Evolutionary conservation across 2,888 invertebrate genomes (phyloP).

Genomic region (Geophilus truncorum): DNA sequence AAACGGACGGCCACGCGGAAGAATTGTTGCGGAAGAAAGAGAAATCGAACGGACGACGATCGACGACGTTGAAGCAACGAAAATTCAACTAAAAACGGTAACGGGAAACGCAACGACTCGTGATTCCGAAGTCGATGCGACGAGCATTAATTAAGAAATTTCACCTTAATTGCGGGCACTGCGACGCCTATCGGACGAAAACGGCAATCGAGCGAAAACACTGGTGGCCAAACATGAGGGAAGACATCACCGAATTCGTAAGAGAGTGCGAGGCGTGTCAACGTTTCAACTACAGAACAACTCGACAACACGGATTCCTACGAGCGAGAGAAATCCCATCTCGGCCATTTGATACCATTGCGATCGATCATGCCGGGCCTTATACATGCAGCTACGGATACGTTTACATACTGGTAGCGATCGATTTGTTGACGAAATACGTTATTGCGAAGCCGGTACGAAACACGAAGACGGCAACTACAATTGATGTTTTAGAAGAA

Average conservation of each 20-base stretch:
- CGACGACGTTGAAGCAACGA: no score
- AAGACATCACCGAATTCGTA: not conserved
- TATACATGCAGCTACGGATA: not conserved
- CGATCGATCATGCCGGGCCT: constrained; percentile 10
- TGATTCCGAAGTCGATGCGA: no score
- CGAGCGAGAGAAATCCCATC: not conserved
- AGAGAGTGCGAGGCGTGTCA: not conserved
- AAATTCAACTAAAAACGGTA: no score
- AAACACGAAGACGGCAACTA: not conserved
- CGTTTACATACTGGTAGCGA: not conserved
- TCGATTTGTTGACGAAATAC: not conserved
- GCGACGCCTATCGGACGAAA: not conserved
- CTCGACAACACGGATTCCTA: not conserved
- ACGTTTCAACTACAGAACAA: constrained; percentile 2
- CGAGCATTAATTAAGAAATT: no score
- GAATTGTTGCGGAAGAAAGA: no score
- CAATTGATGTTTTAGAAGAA: not conserved
- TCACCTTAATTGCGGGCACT: no score
- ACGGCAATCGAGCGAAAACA: not conserved
- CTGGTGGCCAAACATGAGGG: not conserved
- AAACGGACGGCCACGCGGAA: no score
- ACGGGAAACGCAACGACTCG: no score
- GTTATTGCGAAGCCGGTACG: not conserved
- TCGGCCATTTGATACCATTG: not conserved
- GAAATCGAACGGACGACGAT: no score